Base-by-base conservation (phyloP, 2,888 invertebrate species). In the Parapristionchus giblindavisi region DNA sequence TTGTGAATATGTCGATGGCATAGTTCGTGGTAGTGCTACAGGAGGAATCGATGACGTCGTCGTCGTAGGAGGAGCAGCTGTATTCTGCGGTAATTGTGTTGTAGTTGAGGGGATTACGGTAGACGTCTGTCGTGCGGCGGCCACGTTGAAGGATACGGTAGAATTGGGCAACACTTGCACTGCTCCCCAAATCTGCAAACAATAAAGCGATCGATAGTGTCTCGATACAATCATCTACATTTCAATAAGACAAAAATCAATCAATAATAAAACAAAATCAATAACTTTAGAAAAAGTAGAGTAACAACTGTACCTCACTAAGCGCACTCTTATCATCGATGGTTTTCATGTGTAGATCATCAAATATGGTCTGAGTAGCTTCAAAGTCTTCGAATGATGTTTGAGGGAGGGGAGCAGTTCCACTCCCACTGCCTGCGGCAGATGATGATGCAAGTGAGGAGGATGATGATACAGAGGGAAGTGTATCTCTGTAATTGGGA, bases 311-410 rank as follows among this genome's bases (percentile, higher is more conserved):
- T 29, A 82, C 80, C 79, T 81, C 78, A 51, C 78, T 79, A n/a
- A 82, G 63, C 4, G 79, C 81, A 63, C 79, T 78, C 34, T 75
- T 61, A 68, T 85, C 84, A 71, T 86, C 86, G 38, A 86, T 75
- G n/a, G 80, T 83, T 43, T 75, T 77, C 76, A 84, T 76, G 52
- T 85, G 83, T 38, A 86, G n/a, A 48, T 84, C 79, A 75, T 86
- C 86, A 70, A 86, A 86, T 6, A 85, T 79, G 38, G 68, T 52
- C 34, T 32, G 36, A 0, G 34, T 14, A 14, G 6, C 70, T 32
- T 71, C 70, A n/a, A 71, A 71, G 21, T 54, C 54, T 40, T 71
- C 70, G 36, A 56, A 56, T 1, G 40, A 32, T 43, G 29, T 43
- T n/a, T 51, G 68, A 21, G 43, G 51, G 11, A 34, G 34, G 21